phyloP scores from a whole-genome alignment of 2,113 vertebrate genomes.

The Leiothrix lutea region DNA sequence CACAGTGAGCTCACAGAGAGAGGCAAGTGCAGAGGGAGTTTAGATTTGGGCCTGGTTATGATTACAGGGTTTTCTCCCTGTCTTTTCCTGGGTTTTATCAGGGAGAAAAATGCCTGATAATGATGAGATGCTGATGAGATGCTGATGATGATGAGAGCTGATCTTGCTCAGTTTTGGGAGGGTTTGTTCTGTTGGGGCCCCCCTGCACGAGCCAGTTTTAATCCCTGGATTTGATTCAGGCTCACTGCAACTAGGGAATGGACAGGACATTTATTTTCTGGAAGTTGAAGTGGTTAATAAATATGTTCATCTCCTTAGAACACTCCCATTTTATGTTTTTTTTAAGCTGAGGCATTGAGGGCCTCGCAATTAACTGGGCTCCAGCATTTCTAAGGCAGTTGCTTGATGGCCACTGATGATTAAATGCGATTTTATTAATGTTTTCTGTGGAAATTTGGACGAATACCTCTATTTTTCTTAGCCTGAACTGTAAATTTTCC shows the following conservation, averaged over 20 bases:
- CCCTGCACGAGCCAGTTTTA: background rate
- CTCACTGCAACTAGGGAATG: accelerated
- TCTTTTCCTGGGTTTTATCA: background rate
- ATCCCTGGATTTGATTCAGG: background rate
- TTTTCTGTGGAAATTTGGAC: background rate
- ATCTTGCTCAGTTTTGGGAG: background rate
- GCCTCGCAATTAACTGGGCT: background rate
- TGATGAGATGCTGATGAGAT: accelerated
- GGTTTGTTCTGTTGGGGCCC: no score
- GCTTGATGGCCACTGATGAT: background rate
- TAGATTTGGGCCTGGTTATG: background rate
- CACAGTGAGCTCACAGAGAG: accelerated
- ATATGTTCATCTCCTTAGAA: background rate
- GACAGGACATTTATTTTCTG: background rate
- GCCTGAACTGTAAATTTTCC: background rate
- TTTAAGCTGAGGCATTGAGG: background rate
- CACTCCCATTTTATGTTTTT: background rate
- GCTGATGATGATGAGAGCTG: accelerated
- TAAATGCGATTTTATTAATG: background rate
- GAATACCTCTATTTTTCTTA: background rate
- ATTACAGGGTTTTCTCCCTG: accelerated
- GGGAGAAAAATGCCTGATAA: background rate
- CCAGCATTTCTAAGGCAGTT: background rate
- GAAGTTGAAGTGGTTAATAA: background rate
- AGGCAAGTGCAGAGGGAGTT: background rate